Evolutionary conservation across 1,140 invertebrate species (phyloP), one percentile per base, ranked within the genome.

Genomic region (Orchesella cincta): DNA sequence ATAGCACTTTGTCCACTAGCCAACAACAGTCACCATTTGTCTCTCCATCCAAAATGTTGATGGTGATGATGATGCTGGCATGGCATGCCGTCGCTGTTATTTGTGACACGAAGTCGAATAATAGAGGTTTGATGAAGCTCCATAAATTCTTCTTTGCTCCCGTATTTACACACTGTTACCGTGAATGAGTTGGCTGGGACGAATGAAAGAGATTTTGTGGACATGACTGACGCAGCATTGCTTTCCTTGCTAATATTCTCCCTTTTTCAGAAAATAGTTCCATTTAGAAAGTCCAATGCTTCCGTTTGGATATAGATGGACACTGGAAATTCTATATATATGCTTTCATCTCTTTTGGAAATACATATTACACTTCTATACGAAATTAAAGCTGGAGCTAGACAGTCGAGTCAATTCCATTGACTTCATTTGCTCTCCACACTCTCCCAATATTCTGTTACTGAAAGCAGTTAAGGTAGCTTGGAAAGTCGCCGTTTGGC

Each of bases 61-160:
- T 57, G 8, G 52, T 57, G 52, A 18, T 3, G 12, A 18, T n/a
- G 8, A 3, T n/a, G 52, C 5, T 57, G 52, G 14, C 5, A 57
- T 57, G 52, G 23, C 23, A n/a, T 57, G 52, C 14, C 3, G 26
- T 67, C 3, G 23, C 14, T 67, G 62, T 12, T 46, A 20, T 46
- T 76, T 67, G 36, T 76, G 76, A 73, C 76, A 73, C 51, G 51
- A 73, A 71, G 70, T 72, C 70, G 76, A 76, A 76, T 73, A 76
- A 73, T 72, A 76, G 71, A 36, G 71, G 67, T 76, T 76, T 76
- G 76, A 76, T 76, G 76, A 76, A 73, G 8, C 76, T 52, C 70
- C 76, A 76, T 76, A 76, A 76, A 76, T 76, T 73, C 51, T 73
- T 73, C 51, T 73, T 71, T 71, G 54, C 35, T 29, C 51, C 73